These are phyloP conservation scores for Xyrichtys novacula DNA, from an alignment of 2,797 vertebrate genomes.

Conservation along the genomic window DNA sequence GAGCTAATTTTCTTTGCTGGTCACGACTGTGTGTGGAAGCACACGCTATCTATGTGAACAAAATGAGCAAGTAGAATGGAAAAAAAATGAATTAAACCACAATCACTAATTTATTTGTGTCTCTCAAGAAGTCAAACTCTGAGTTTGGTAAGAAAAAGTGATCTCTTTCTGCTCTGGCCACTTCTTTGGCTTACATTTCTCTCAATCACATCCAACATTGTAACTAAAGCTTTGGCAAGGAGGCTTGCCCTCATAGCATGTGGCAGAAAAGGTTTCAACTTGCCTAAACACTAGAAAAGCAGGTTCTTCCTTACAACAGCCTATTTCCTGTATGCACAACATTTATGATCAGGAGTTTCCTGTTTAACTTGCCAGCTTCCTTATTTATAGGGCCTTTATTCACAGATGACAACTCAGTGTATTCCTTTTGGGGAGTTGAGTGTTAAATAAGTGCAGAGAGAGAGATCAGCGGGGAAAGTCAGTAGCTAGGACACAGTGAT, in stretches of 20 bases:
- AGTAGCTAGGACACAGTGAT: conserved; percentile 22
- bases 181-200: neutral
- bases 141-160: neutral
- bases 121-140: neutral
- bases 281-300: conserved; percentile 43
- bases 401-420: conserved; percentile 2
- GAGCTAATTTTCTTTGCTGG: neutral
- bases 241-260: neutral
- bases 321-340: conserved; percentile 41
- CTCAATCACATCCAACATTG: neutral
- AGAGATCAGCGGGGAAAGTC: conserved; percentile 10
- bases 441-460: neutral
- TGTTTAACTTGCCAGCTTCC: conserved; percentile 61
- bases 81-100: neutral
- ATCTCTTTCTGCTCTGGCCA: neutral
- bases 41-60: conserved; percentile 7
- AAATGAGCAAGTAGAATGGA: neutral
- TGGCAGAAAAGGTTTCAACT: neutral
- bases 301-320: conserved; percentile 47
- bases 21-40: conserved; percentile 19
- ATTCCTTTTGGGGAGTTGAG: neutral
- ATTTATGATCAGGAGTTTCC: conserved; percentile 56
- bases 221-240: conserved; percentile 12
- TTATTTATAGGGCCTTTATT: conserved; percentile 30
- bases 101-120: neutral